phyloP scores from a whole-genome alignment of 2,797 vertebrate genomes.

The Cryptoprocta ferox region DNA sequence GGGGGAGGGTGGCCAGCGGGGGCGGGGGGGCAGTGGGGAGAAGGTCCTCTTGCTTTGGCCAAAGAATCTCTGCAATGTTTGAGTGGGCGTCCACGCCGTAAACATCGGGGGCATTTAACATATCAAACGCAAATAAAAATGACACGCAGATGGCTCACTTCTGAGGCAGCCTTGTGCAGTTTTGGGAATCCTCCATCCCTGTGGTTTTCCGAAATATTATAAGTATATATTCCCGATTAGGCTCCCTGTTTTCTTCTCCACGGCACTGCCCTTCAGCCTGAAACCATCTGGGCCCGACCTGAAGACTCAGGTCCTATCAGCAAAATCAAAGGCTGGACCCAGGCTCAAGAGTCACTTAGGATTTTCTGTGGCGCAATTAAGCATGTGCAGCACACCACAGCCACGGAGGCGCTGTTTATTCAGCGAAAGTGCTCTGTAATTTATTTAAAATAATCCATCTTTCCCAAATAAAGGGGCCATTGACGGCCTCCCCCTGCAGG shows the following conservation, averaged over 20 bases:
- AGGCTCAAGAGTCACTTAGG: constrained; percentile 94
- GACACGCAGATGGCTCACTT: constrained; percentile 89
- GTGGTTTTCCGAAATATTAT: constrained; percentile 91
- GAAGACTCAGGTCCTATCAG: constrained; percentile 94
- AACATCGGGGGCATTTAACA: constrained; percentile 89
- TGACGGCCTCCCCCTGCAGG: constrained; percentile 94
- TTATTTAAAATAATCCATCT: constrained; percentile 99
- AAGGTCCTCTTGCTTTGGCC: constrained; percentile 79
- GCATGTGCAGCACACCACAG: constrained; percentile 94
- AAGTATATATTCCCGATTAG: constrained; percentile 92
- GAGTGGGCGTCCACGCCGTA: constrained; percentile 87
- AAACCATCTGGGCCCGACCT: constrained; percentile 88
- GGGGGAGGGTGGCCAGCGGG: background rate
- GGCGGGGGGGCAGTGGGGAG: background rate
- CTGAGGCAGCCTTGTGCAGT: constrained; percentile 92
- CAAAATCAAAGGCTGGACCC: constrained; percentile 94
- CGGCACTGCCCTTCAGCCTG: constrained; percentile 90
- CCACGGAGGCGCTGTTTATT: constrained; percentile 98
- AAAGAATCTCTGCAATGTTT: constrained; percentile 86
- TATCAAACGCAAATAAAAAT: constrained; percentile 90
- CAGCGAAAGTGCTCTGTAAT: constrained; percentile 99
- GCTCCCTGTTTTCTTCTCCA: constrained; percentile 88
- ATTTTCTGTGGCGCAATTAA: constrained; percentile 96
- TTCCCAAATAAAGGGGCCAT: constrained; percentile 99
- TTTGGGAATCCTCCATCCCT: constrained; percentile 91